Conservation (phyloP, 2,888 invertebrate species). For the Proisotoma minuta region DNA sequence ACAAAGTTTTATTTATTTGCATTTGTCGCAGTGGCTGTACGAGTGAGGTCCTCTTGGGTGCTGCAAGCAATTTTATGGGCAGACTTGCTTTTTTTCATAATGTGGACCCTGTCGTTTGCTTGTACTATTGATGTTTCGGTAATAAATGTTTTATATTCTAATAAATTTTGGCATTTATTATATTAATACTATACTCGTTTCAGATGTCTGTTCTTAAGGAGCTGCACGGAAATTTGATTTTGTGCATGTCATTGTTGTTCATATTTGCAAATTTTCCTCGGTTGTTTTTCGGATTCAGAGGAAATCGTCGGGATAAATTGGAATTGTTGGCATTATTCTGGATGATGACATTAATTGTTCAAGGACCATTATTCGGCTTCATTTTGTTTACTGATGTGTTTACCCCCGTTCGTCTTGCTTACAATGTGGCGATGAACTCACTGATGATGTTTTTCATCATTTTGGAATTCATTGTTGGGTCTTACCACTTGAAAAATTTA, state of each 20-base stretch:
- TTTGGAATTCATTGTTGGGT: conserved; percentile 31
- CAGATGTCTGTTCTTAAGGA: conserved; percentile 34
- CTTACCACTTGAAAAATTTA: conserved; percentile 31
- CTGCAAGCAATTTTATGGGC: conserved; percentile 34
- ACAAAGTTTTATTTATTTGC: background rate
- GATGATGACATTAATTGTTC: conserved; percentile 38
- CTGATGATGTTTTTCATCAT: conserved; percentile 33
- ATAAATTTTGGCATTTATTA: background rate
- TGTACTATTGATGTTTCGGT: conserved; percentile 36
- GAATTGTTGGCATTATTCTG: conserved; percentile 38
- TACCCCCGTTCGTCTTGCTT: conserved; percentile 31
- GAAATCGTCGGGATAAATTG: conserved; percentile 38
- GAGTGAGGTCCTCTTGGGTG: conserved; percentile 32
- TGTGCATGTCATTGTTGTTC: conserved; percentile 31
- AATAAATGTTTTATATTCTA: conserved; percentile 3
- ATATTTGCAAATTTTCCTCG: conserved; percentile 31
- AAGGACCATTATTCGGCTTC: conserved; percentile 34
- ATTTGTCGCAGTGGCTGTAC: conserved; percentile 26
- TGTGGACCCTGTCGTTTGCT: conserved; percentile 33
- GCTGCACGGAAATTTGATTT: conserved; percentile 34
- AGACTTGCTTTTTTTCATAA: conserved; percentile 29
- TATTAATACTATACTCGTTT: background rate
- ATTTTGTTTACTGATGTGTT: conserved; percentile 38
- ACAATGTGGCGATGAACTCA: conserved; percentile 35
- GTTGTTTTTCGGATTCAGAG: conserved; percentile 32